A percentile compares a stretch with the other conserved stretches of the same genome.
Evolutionary conservation across 1,140 invertebrate species (phyloP).

Genomic region (Drosophila biarmipes): DNA sequence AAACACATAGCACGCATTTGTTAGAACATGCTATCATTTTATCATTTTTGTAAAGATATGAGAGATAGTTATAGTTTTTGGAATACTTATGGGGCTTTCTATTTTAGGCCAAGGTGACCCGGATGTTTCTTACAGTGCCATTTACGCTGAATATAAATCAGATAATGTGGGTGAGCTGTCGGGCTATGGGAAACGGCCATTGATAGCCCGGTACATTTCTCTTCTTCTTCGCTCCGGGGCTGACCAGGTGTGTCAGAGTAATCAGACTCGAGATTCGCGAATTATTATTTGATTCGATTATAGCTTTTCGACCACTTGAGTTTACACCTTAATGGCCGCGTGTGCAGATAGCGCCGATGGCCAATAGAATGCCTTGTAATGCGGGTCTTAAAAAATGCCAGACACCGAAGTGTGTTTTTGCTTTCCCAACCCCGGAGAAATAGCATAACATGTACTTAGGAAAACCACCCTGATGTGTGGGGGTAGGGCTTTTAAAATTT

Average conservation of each 20-base stretch:
- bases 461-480: constrained; percentile 18
- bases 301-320: constrained; percentile 38
- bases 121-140: constrained; percentile 22
- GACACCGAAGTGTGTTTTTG: not conserved
- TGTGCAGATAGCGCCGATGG: constrained; percentile 31
- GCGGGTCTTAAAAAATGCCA: constrained; percentile 1
- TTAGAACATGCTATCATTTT: too few relatives aligned
- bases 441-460: constrained; percentile 1
- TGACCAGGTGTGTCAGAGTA: constrained; percentile 64
- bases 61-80: too few relatives aligned
- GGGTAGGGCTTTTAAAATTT: constrained; percentile 36
- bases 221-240: constrained; percentile 44
- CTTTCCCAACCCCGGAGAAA: not conserved
- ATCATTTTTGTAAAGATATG: too few relatives aligned
- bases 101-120: not conserved
- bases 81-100: too few relatives aligned
- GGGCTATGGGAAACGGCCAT: not conserved
- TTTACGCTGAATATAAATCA: constrained; percentile 15
- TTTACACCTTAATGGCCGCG: constrained; percentile 24
- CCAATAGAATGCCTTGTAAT: constrained; percentile 34
- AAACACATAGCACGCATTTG: too few relatives aligned
- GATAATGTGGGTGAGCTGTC: constrained; percentile 15
- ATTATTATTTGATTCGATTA: constrained; percentile 55
- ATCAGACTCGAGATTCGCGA: constrained; percentile 42
- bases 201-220: constrained; percentile 66